These are phyloP conservation scores for Epicauta chinensis DNA, from an alignment of 1,140 invertebrate genomes.

Conservation along the genomic window DNA sequence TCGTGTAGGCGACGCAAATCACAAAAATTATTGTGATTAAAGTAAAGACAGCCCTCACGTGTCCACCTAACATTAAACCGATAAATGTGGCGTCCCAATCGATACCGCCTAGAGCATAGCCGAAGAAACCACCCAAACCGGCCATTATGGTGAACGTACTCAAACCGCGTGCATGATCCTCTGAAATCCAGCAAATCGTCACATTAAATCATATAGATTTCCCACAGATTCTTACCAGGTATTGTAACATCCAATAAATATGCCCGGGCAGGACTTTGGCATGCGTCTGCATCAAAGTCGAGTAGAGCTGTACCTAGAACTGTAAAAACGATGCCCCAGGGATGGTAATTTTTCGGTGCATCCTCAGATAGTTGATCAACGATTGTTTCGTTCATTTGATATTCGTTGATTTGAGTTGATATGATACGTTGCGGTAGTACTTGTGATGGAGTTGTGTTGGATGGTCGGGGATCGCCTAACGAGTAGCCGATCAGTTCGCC, in stretches of 20 bases:
- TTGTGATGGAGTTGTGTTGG: constrained; percentile 35
- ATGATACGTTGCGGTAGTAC: constrained; percentile 43
- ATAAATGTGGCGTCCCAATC: constrained; percentile 85
- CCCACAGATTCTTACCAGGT: constrained; percentile 54
- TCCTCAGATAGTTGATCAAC: not conserved
- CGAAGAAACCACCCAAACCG: constrained; percentile 88
- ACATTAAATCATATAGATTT: not conserved
- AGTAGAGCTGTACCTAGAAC: constrained; percentile 87
- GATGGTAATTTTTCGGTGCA: constrained; percentile 49
- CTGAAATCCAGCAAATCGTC: constrained; percentile 43
- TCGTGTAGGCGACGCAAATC: constrained; percentile 68
- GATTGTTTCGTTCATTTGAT: not conserved
- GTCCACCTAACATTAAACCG: constrained; percentile 72
- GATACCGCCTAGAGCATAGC: constrained; percentile 87
- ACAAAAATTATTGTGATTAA: constrained; percentile 83
- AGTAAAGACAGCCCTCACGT: constrained; percentile 85
- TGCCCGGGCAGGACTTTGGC: constrained; percentile 87
- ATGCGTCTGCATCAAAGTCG: constrained; percentile 94
- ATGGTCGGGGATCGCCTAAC: constrained; percentile 61
- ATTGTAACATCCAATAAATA: constrained; percentile 89
- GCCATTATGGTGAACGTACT: constrained; percentile 97
- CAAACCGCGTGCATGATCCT: constrained; percentile 86
- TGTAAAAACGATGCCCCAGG: constrained; percentile 88
- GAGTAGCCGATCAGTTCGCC: constrained; percentile 75
- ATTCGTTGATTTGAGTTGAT: constrained; percentile 17